Evolutionary conservation across 2,888 invertebrate genomes (phyloP).

Genomic region (Orthosia incerta): DNA sequence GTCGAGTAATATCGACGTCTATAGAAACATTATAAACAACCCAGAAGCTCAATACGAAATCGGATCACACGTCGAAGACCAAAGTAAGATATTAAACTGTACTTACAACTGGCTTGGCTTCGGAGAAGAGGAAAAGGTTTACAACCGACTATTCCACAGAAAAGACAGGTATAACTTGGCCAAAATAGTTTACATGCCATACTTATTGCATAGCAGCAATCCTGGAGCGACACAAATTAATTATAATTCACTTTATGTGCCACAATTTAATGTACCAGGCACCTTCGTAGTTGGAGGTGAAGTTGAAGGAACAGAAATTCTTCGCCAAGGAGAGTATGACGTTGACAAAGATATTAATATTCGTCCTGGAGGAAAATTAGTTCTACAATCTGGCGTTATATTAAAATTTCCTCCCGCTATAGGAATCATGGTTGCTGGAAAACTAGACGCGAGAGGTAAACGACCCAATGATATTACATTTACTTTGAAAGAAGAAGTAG

Average conservation of each 20-base stretch:
- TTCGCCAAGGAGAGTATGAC: conserved; percentile 96
- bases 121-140: conserved; percentile 93
- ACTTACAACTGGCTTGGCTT: conserved; percentile 98
- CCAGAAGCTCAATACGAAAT: conserved; percentile 98
- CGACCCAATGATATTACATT: conserved; percentile 95
- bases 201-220: conserved; percentile 96
- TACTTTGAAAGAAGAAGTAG: conserved; percentile 94
- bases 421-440: conserved; percentile 99
- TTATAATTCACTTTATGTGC: conserved; percentile 94
- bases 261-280: conserved; percentile 94
- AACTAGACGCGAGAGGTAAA: conserved; percentile 95
- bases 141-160: conserved; percentile 94
- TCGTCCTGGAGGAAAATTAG: conserved; percentile 97
- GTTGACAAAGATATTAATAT: conserved; percentile 98
- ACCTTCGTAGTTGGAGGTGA: conserved; percentile 96
- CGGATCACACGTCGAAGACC: conserved; percentile 98
- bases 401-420: conserved; percentile 97
- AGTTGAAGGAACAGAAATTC: conserved; percentile 96
- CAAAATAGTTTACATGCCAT: conserved; percentile 97
- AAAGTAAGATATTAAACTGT: conserved; percentile 98
- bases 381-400: conserved; percentile 96
- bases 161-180: conserved; percentile 99
- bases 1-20: conserved; percentile 97
- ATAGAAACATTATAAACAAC: conserved; percentile 97
- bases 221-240: conserved; percentile 96